Percentiles rank a stretch among this genome's conserved stretches.
These are phyloP conservation scores for Sminthurides aquaticus DNA, from an alignment of 2,888 invertebrate genomes.

Conservation along the genomic window DNA sequence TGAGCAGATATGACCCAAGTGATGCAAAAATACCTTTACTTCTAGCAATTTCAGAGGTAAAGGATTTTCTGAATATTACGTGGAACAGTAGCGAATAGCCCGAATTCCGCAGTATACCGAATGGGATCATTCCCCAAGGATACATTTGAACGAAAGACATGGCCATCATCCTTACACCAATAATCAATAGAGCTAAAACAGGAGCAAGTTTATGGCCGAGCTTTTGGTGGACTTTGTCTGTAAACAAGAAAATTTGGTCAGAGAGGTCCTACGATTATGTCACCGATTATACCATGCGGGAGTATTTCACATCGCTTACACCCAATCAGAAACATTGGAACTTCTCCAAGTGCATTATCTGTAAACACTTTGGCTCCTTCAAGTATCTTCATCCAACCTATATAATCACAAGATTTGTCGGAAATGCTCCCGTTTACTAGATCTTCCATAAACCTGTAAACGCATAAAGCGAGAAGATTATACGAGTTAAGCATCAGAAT, in stretches of 20 bases:
- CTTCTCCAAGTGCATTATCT: neutral
- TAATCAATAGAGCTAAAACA: neutral
- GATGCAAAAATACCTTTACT: neutral
- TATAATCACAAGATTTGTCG: conserved; percentile 6
- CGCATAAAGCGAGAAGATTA: too few relatives aligned
- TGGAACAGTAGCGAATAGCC: conserved; percentile 1
- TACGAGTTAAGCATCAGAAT: too few relatives aligned
- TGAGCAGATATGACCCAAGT: neutral
- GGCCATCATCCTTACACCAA: neutral
- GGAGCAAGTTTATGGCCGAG: neutral
- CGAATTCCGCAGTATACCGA: neutral
- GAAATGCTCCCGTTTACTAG: neutral
- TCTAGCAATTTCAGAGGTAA: neutral
- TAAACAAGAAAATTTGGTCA: too few relatives aligned
- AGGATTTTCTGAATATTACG: neutral
- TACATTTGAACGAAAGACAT: neutral
- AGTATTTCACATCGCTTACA: neutral
- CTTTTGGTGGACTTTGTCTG: neutral
- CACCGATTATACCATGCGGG: too few relatives aligned
- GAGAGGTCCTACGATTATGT: too few relatives aligned
- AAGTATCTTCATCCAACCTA: conserved; percentile 1
- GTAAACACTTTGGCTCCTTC: neutral
- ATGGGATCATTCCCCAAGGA: neutral
- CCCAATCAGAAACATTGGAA: neutral
- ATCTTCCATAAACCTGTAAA: conserved; percentile 13